Evolutionary conservation across 2,888 invertebrate genomes (phyloP).

Genomic region (Drosophila fungiperda): DNA sequence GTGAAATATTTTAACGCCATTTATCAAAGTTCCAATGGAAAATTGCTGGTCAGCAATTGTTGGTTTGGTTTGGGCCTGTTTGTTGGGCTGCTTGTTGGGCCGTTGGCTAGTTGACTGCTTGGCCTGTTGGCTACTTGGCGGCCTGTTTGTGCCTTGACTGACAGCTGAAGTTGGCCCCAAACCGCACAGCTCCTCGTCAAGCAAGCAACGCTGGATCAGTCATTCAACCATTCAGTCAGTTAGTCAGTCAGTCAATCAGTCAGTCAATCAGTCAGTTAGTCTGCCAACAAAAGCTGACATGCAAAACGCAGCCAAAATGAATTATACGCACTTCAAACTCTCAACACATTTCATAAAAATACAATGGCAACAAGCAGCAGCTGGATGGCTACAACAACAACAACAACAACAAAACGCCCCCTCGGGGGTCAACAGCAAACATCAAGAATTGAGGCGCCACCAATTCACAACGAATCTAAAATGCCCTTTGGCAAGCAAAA

Average conservation of each 20-base stretch:
- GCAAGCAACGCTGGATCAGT: slow-evolving; percentile 31
- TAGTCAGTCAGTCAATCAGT: slow-evolving; percentile 30
- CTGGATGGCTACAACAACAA: background rate
- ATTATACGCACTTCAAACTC: slow-evolving; percentile 75
- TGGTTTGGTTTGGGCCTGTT: background rate
- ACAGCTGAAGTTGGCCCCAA: slow-evolving; percentile 52
- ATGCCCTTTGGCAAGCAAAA: slow-evolving; percentile 50
- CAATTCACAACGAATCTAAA: slow-evolving; percentile 38
- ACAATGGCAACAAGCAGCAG: slow-evolving; percentile 31
- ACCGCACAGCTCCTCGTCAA: slow-evolving; percentile 35
- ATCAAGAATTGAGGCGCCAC: slow-evolving; percentile 27
- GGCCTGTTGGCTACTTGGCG: slow-evolving; percentile 50
- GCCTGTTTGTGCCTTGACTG: slow-evolving; percentile 59
- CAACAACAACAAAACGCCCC: slow-evolving; percentile 11
- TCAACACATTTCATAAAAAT: slow-evolving; percentile 64
- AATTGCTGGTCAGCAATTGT: slow-evolving; percentile 41
- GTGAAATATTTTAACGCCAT: slow-evolving; percentile 77
- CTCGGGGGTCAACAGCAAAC: slow-evolving; percentile 25
- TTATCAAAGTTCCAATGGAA: slow-evolving; percentile 69
- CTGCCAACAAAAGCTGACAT: slow-evolving; percentile 31
- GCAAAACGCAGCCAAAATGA: slow-evolving; percentile 64
- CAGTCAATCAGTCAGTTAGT: slow-evolving; percentile 43
- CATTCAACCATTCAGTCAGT: slow-evolving; percentile 30
- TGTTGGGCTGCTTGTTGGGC: slow-evolving; percentile 4
- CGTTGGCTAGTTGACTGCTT: slow-evolving; percentile 12